These are phyloP conservation scores for Germaria angustata DNA, from an alignment of 2,888 invertebrate species.

Conservation along the genomic window DNA sequence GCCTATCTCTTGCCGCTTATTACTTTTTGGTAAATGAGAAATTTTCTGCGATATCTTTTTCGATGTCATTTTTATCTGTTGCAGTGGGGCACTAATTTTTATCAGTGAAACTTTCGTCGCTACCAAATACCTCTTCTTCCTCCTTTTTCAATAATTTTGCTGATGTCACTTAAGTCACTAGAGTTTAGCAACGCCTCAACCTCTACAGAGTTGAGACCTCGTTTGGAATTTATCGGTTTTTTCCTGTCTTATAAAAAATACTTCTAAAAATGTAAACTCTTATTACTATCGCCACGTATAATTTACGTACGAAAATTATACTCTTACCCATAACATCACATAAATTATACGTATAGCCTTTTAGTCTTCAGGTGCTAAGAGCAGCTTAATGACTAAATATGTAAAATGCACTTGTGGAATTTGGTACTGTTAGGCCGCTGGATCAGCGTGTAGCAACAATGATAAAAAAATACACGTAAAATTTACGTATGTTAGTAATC, in stretches of 20 bases:
- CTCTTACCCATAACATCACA: too few species aligned
- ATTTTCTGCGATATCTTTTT: neutral
- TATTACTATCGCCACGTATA: too few species aligned
- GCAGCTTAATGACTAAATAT: neutral
- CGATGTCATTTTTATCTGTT: neutral
- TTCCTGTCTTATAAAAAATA: neutral
- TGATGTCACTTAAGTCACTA: too few species aligned
- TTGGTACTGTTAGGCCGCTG: neutral
- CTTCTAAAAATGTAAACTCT: neutral
- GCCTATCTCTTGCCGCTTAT: too few species aligned
- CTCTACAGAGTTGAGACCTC: neutral
- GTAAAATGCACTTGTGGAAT: neutral
- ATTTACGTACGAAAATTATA: neutral
- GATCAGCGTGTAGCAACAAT: neutral
- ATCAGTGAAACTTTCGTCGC: neutral
- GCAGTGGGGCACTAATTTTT: neutral
- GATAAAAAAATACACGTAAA: neutral
- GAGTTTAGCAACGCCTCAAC: neutral
- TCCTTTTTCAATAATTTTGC: neutral
- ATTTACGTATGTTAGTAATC: neutral
- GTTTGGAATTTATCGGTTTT: neutral
- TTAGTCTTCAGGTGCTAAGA: too few species aligned
- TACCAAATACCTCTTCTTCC: neutral
- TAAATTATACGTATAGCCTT: too few species aligned
- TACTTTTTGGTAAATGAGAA: too few species aligned